These are phyloP conservation scores for Argynnis bischoffii DNA, from an alignment of 2,888 invertebrate genomes.

Conservation along the genomic window DNA sequence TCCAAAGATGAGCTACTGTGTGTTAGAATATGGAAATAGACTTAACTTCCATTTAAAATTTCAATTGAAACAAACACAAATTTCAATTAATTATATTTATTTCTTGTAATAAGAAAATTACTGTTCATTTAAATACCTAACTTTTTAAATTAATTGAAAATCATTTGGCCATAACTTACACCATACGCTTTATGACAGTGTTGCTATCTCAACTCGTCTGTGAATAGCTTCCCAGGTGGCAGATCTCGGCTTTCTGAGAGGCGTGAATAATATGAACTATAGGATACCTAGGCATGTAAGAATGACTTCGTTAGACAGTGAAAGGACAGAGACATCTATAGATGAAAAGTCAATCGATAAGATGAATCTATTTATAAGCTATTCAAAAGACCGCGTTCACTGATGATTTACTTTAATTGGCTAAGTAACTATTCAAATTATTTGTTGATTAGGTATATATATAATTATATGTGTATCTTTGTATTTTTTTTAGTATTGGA, in stretches of 20 bases:
- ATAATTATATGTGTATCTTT: too few species aligned
- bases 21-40: too few species aligned
- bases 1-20: too few species aligned
- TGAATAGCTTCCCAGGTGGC: constrained; percentile 44
- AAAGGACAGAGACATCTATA: constrained; percentile 15
- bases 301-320: constrained; percentile 28
- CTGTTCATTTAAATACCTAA: background rate
- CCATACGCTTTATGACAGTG: constrained; percentile 18
- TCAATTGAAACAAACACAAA: background rate
- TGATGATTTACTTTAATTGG: constrained; percentile 4
- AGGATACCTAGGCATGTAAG: constrained; percentile 16
- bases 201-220: constrained; percentile 12
- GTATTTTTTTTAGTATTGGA: too few species aligned
- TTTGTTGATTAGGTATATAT: too few species aligned
- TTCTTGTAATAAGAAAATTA: background rate
- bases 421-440: background rate
- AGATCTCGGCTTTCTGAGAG: constrained; percentile 28
- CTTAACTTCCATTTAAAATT: too few species aligned
- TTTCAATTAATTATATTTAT: background rate
- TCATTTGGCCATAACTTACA: constrained; percentile 23
- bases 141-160: background rate
- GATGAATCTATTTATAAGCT: background rate
- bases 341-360: constrained; percentile 21
- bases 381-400: background rate
- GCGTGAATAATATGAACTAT: constrained; percentile 21